phyloP scores from a whole-genome alignment of 1,140 invertebrate genomes.

The Drosophila pallidifrons region DNA sequence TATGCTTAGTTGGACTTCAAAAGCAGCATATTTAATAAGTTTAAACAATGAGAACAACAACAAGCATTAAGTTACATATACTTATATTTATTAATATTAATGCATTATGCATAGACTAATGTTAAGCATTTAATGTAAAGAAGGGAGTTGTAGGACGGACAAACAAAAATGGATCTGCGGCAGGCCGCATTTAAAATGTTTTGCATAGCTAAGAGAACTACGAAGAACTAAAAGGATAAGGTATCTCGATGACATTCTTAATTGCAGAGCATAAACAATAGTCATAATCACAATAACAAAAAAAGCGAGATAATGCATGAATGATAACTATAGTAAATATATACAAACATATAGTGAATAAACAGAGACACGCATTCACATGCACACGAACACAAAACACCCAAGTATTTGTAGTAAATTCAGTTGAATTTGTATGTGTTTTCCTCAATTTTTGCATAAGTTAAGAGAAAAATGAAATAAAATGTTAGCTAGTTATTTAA shows the following conservation, averaged over 20 bases:
- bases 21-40: conserved; percentile 52
- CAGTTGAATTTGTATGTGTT: conserved; percentile 73
- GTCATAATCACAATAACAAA: conserved; percentile 19
- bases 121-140: conserved; percentile 75
- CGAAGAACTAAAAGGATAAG: neutral
- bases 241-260: conserved; percentile 13
- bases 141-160: neutral
- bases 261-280: conserved; percentile 40
- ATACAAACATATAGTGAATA: conserved; percentile 10
- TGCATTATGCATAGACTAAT: conserved; percentile 53
- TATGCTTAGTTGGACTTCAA: conserved; percentile 80
- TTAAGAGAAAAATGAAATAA: conserved; percentile 56
- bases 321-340: conserved; percentile 33
- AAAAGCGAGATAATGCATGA: conserved; percentile 9
- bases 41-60: conserved; percentile 28
- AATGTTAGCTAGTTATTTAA: conserved; percentile 83
- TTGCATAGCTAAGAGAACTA: conserved; percentile 34
- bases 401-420: conserved; percentile 63
- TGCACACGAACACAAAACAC: conserved; percentile 4
- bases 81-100: neutral
- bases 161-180: conserved; percentile 53
- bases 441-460: conserved; percentile 58
- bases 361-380: conserved; percentile 9
- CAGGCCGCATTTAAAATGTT: conserved; percentile 66
- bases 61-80: conserved; percentile 43